Percentiles rank a stretch among this genome's conserved stretches.
Evolutionary conservation across 2,797 vertebrate genomes (phyloP).

Genomic region (Epinephelus malabaricus): DNA sequence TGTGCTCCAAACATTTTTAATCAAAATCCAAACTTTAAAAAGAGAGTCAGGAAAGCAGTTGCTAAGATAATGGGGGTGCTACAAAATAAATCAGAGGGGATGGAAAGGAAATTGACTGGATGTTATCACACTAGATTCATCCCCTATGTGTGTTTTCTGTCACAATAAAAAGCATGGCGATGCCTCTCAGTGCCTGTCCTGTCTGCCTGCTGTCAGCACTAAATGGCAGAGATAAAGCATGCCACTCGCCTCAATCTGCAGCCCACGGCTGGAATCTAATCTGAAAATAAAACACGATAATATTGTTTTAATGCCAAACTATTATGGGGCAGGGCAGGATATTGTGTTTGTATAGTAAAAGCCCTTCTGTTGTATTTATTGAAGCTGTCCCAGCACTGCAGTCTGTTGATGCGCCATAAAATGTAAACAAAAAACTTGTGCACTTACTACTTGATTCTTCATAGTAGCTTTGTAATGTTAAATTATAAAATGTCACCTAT

Average conservation of each 20-base stretch:
- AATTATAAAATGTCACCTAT: constrained; percentile 7
- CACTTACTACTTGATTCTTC: constrained; percentile 29
- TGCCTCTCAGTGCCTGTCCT: constrained; percentile 67
- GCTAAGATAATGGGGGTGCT: constrained; percentile 62
- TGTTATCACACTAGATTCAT: constrained; percentile 81
- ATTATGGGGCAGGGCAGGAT: constrained; percentile 64
- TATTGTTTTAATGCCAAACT: constrained; percentile 79
- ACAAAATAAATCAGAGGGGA: constrained; percentile 74
- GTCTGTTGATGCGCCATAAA: constrained; percentile 48
- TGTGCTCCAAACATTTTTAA: constrained; percentile 45
- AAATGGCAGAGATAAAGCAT: constrained; percentile 79
- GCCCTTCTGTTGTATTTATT: constrained; percentile 68
- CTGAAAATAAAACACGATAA: constrained; percentile 76
- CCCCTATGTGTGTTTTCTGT: constrained; percentile 75
- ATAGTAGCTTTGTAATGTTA: not conserved
- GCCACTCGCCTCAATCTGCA: constrained; percentile 68
- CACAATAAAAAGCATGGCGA: constrained; percentile 71
- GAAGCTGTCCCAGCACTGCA: constrained; percentile 46
- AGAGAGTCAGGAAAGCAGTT: constrained; percentile 44
- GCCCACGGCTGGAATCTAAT: constrained; percentile 71
- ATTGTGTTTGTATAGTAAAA: constrained; percentile 74
- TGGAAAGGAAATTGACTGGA: constrained; percentile 81
- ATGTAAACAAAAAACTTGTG: constrained; percentile 40
- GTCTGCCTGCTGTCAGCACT: constrained; percentile 75
- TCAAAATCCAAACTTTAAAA: constrained; percentile 47